phyloP scores from a whole-genome alignment of 1,140 invertebrate species.

The Nasonia giraulti region DNA sequence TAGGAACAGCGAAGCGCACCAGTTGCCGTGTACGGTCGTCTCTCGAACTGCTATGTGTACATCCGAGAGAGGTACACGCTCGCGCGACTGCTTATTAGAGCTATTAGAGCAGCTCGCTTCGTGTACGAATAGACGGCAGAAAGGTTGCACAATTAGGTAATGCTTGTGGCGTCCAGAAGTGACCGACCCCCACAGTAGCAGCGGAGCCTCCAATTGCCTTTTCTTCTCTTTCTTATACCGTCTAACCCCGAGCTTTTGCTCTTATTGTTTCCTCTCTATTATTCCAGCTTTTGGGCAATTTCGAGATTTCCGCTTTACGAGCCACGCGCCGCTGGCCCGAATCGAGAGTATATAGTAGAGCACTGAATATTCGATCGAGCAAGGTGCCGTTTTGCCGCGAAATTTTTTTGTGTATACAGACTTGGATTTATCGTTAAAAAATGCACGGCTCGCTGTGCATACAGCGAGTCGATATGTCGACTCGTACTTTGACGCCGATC shows the following conservation, averaged over 20 bases:
- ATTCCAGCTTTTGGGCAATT: slow-evolving; percentile 24
- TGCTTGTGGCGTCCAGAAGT: too few species aligned
- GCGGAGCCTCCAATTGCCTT: too few species aligned
- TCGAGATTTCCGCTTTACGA: slow-evolving; percentile 12
- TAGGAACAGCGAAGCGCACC: too few species aligned
- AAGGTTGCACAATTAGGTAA: background rate
- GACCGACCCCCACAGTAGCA: too few species aligned
- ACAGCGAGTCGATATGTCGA: background rate
- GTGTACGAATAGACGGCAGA: background rate
- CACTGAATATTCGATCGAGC: slow-evolving; percentile 28
- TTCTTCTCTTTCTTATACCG: background rate
- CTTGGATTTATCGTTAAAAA: slow-evolving; percentile 10
- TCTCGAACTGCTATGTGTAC: too few species aligned
- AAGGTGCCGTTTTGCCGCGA: background rate
- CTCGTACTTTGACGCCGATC: slow-evolving; percentile 11
- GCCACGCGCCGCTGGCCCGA: background rate
- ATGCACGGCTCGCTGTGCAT: background rate
- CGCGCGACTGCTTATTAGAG: too few species aligned
- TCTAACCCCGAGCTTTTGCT: background rate
- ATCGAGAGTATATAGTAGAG: background rate
- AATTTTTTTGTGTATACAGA: background rate
- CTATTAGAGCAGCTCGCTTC: too few species aligned
- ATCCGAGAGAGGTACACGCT: too few species aligned
- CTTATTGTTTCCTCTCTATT: background rate
- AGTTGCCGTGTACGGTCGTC: too few species aligned